phyloP scores from a whole-genome alignment of 2,113 vertebrate genomes.

The Peucedramus taeniatus region DNA sequence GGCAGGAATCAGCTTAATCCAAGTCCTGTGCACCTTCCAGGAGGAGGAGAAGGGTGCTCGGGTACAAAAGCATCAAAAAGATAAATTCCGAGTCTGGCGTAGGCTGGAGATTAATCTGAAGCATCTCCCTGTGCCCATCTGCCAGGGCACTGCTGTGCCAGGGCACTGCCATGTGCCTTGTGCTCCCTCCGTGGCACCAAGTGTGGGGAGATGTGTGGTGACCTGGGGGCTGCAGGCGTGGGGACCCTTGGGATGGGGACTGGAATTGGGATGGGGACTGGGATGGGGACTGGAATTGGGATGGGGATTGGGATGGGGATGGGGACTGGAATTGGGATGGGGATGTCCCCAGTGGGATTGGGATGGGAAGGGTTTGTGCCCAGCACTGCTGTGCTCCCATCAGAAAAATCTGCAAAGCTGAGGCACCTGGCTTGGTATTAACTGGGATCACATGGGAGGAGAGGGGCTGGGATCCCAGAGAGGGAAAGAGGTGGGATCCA shows the following conservation, averaged over 20 bases:
- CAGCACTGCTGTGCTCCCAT: not conserved
- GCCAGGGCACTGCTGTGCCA: not conserved
- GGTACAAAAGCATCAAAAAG: not conserved
- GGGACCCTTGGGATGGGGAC: not conserved
- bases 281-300: not conserved
- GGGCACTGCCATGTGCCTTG: not conserved
- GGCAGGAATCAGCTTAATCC: not conserved
- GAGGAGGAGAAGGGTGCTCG: not conserved
- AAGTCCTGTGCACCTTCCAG: not conserved
- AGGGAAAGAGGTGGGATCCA: not conserved
- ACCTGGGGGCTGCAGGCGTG: not conserved
- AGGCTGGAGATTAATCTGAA: not conserved
- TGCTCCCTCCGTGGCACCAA: accelerated
- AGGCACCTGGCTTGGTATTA: not conserved
- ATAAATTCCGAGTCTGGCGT: not conserved
- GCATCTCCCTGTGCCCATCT: not conserved
- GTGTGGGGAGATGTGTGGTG: not conserved
- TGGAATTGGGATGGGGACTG: not conserved
- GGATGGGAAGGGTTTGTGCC: not conserved
- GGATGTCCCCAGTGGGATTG: too few relatives aligned
- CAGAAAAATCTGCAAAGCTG: accelerated
- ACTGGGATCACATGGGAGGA: not conserved
- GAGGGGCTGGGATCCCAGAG: not conserved
- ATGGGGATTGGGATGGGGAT: not conserved
- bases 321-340: not conserved